Evolutionary conservation across 2,888 invertebrate genomes (phyloP).

Genomic region (Gastracanthus pulcherrimus): DNA sequence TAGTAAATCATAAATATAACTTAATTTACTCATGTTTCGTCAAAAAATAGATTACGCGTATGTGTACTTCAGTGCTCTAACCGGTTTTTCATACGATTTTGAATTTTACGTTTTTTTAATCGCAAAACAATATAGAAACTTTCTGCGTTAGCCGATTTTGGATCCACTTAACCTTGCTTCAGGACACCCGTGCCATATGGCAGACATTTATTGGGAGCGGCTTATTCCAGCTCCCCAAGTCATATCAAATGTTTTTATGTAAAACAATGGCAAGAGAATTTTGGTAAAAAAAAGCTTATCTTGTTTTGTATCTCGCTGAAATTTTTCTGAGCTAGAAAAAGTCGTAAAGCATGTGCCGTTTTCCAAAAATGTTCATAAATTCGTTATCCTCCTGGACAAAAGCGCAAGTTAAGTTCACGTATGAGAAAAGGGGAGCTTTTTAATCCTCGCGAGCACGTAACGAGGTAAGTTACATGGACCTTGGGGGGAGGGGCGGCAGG

Average conservation of each 20-base stretch:
- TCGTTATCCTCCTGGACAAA: not conserved
- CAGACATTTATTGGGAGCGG: too few relatives aligned
- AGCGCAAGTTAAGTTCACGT: not conserved
- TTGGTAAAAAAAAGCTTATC: not conserved
- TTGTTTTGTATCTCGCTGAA: not conserved
- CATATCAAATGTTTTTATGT: not conserved
- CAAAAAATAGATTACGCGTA: too few relatives aligned
- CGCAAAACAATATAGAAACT: not conserved
- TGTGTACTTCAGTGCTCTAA: too few relatives aligned
- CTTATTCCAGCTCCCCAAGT: too few relatives aligned
- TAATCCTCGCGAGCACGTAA: constrained; percentile 45
- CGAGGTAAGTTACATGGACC: constrained; percentile 42
- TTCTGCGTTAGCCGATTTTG: too few relatives aligned
- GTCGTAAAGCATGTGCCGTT: not conserved
- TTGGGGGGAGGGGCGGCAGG: not conserved
- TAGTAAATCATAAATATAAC: too few relatives aligned
- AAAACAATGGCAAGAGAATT: not conserved
- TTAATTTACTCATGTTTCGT: too few relatives aligned
- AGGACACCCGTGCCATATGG: too few relatives aligned
- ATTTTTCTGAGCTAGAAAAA: too few relatives aligned
- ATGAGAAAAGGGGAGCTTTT: constrained; percentile 19
- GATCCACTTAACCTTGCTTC: too few relatives aligned
- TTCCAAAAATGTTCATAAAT: not conserved
- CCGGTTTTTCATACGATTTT: too few relatives aligned
- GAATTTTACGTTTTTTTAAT: not conserved